phyloP scores from a whole-genome alignment of 2,113 vertebrate genomes.

The Atherinomorus stipes region DNA sequence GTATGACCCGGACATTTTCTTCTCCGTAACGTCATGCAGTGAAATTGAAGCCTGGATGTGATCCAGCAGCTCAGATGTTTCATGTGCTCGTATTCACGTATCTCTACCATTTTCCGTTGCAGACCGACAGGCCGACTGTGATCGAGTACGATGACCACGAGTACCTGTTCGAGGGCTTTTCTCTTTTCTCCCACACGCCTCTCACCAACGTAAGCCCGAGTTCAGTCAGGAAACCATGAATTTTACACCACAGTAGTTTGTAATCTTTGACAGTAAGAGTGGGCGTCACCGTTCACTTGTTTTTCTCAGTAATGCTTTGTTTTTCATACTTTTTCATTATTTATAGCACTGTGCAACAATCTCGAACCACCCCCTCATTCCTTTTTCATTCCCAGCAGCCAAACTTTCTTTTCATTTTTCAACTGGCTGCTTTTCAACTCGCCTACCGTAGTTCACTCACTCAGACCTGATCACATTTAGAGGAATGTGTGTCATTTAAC shows the following conservation, averaged over 20 bases:
- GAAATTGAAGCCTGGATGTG: background rate
- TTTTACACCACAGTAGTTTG: background rate
- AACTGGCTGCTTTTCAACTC: too few relatives aligned
- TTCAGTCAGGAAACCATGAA: background rate
- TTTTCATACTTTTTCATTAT: slow-evolving; percentile 13
- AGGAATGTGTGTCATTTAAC: too few relatives aligned
- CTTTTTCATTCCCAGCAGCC: too few relatives aligned
- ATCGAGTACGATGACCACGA: slow-evolving; percentile 99
- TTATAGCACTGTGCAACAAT: background rate
- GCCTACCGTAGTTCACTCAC: too few relatives aligned
- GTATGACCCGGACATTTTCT: slow-evolving; percentile 69
- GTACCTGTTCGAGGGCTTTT: slow-evolving; percentile 99
- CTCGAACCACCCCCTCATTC: too few relatives aligned
- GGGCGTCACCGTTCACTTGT: background rate
- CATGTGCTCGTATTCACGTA: background rate
- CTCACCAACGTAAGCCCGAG: slow-evolving; percentile 90
- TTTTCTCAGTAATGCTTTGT: background rate
- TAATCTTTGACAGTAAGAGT: slow-evolving; percentile 11
- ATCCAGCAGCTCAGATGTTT: background rate
- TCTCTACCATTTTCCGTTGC: slow-evolving; percentile 33
- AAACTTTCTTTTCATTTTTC: too few relatives aligned
- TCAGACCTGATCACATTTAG: too few relatives aligned
- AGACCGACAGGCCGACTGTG: slow-evolving; percentile 98
- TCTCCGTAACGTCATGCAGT: background rate
- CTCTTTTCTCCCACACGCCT: slow-evolving; percentile 94